Evolutionary conservation across 2,888 invertebrate genomes (phyloP).

Genomic region (Platycheirus albimanus): DNA sequence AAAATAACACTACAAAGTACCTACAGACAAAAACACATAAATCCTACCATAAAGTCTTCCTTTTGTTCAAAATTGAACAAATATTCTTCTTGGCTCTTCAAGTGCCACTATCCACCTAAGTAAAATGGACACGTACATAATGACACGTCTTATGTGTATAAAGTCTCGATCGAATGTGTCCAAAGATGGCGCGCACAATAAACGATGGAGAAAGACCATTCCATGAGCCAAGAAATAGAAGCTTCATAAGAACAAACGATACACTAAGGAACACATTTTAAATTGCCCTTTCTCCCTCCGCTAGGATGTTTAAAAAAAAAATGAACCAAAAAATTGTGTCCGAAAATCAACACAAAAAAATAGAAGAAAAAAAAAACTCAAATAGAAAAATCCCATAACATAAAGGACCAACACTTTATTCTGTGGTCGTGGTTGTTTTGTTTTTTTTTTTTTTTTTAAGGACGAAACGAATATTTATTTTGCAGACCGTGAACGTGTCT

Average conservation of each 20-base stretch:
- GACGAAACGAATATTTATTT: constrained; percentile 68
- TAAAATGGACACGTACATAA: constrained; percentile 69
- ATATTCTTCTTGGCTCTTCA: constrained; percentile 51
- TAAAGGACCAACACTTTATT: constrained; percentile 26
- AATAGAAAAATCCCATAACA: constrained; percentile 46
- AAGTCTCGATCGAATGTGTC: constrained; percentile 48
- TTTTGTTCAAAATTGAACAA: constrained; percentile 53
- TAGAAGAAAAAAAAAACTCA: constrained; percentile 23
- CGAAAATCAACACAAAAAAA: constrained; percentile 17
- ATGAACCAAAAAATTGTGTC: constrained; percentile 21
- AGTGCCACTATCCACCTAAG: constrained; percentile 44
- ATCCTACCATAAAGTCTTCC: constrained; percentile 21
- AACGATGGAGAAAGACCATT: constrained; percentile 2
- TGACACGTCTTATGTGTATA: constrained; percentile 64
- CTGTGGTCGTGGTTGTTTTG: not conserved
- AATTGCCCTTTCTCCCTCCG: constrained; percentile 28
- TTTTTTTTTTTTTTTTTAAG: no score
- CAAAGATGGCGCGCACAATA: constrained; percentile 41
- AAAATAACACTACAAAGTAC: not conserved
- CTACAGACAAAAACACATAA: not conserved
- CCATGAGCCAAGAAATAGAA: constrained; percentile 10
- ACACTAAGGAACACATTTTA: constrained; percentile 58
- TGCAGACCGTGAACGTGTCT: constrained; percentile 71
- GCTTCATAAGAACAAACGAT: constrained; percentile 14
- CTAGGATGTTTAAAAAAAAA: no score